These are phyloP conservation scores for Taeniopygia guttata DNA, from an alignment of 2,797 vertebrate species.

Conservation along the genomic window DNA sequence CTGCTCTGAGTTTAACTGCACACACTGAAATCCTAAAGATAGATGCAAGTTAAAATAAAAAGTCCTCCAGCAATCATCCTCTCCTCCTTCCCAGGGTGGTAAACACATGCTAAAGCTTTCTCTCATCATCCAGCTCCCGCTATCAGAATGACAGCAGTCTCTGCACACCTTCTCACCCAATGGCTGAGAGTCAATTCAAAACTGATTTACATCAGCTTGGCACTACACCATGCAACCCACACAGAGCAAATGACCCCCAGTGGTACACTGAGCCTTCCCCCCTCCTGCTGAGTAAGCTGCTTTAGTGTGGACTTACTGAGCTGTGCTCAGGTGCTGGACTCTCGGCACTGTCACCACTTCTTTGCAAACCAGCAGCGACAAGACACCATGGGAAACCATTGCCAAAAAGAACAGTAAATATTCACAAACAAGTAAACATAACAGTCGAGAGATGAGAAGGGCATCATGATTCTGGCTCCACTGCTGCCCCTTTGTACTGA, in stretches of 20 bases:
- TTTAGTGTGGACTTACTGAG: not conserved
- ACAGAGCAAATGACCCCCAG: not conserved
- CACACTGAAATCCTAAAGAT: not conserved
- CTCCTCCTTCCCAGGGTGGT: not conserved
- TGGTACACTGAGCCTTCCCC: not conserved
- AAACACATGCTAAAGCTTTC: not conserved
- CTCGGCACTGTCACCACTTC: not conserved
- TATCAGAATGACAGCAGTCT: not conserved
- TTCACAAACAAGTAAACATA: not conserved
- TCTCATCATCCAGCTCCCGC: not conserved
- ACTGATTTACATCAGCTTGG: not conserved
- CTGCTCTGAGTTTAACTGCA: not conserved
- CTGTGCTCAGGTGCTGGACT: not conserved
- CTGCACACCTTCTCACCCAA: not conserved
- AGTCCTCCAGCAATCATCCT: not conserved
- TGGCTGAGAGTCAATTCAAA: not conserved
- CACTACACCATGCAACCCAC: not conserved
- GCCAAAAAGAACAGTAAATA: not conserved
- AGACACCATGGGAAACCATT: not conserved
- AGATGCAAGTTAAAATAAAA: not conserved
- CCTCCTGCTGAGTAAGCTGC: not conserved
- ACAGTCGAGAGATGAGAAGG: not conserved
- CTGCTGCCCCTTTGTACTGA: not conserved
- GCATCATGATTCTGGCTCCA: rapidly evolving
- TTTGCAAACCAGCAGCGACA: not conserved